phyloP scores from a whole-genome alignment of 2,113 vertebrate species.

The Condylura cristata region DNA sequence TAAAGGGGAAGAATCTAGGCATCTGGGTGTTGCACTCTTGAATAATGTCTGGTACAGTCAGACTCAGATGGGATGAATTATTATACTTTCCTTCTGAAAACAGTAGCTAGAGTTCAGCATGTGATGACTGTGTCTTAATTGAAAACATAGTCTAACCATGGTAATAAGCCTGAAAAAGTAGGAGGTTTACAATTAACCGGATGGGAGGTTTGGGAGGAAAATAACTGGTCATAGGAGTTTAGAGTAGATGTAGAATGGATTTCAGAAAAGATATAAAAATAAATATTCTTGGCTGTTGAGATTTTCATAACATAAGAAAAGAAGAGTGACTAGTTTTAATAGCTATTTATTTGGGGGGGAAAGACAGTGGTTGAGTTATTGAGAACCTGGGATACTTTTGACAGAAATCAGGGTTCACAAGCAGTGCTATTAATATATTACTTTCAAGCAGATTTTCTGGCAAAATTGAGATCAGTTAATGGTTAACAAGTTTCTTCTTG shows the following conservation, averaged over 20 bases:
- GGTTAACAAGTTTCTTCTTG: conserved; percentile 47
- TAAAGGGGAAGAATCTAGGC: conserved; percentile 22
- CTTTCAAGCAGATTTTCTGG: conserved; percentile 3
- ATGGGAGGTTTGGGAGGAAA: conserved; percentile 16
- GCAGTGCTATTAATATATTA: background rate
- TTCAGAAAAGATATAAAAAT: background rate
- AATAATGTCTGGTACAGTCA: conserved; percentile 66
- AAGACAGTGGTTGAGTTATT: background rate
- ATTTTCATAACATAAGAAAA: background rate
- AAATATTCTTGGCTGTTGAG: background rate
- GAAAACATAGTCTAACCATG: background rate
- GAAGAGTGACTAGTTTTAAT: background rate
- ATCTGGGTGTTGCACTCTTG: conserved; percentile 20
- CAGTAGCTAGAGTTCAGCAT: background rate
- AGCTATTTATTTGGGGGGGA: background rate
- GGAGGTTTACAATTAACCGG: background rate
- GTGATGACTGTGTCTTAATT: conserved; percentile 44
- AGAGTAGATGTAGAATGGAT: background rate
- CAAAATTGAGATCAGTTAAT: background rate
- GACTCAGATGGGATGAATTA: conserved; percentile 58
- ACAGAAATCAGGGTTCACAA: background rate
- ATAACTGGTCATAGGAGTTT: background rate
- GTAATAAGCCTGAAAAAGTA: background rate
- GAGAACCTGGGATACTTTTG: background rate
- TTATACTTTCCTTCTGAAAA: conserved; percentile 38